Percentiles rank a stretch among this genome's conserved stretches.
phyloP scores from a whole-genome alignment of 2,888 invertebrate species.

The Amitus sp. region DNA sequence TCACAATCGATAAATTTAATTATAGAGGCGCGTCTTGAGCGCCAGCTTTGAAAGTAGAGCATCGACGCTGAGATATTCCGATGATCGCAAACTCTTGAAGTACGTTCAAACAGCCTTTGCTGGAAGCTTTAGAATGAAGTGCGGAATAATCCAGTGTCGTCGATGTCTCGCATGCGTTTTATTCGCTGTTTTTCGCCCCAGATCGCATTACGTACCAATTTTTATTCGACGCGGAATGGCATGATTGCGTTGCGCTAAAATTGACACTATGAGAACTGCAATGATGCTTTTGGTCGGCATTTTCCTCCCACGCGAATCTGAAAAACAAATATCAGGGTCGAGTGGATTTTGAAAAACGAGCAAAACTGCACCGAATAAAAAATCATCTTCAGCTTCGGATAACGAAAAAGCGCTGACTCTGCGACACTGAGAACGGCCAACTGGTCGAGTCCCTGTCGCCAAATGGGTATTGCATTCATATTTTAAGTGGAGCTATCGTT shows the following conservation, averaged over 20 bases:
- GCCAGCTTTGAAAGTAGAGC: too few relatives aligned
- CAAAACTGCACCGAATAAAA: too few relatives aligned
- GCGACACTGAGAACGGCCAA: background rate
- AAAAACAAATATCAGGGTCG: background rate
- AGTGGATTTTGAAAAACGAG: too few relatives aligned
- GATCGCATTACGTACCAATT: conserved; percentile 6
- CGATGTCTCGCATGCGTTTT: too few relatives aligned
- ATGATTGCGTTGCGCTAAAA: background rate
- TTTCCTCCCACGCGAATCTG: background rate
- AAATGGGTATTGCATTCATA: background rate
- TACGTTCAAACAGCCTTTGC: too few relatives aligned
- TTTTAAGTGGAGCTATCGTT: background rate
- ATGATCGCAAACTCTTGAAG: too few relatives aligned
- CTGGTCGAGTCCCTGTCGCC: background rate
- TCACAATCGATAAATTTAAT: too few relatives aligned
- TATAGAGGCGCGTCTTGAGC: too few relatives aligned
- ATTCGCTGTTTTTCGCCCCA: too few relatives aligned
- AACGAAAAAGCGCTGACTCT: background rate
- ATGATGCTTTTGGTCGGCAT: background rate
- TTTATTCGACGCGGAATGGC: conserved; percentile 12
- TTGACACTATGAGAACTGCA: background rate
- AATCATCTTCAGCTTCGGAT: background rate
- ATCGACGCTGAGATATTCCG: too few relatives aligned
- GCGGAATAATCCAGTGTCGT: too few relatives aligned
- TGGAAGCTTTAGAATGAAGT: too few relatives aligned